Conservation (phyloP, 2,113 vertebrate genomes). For the Clarias gariepinus region DNA sequence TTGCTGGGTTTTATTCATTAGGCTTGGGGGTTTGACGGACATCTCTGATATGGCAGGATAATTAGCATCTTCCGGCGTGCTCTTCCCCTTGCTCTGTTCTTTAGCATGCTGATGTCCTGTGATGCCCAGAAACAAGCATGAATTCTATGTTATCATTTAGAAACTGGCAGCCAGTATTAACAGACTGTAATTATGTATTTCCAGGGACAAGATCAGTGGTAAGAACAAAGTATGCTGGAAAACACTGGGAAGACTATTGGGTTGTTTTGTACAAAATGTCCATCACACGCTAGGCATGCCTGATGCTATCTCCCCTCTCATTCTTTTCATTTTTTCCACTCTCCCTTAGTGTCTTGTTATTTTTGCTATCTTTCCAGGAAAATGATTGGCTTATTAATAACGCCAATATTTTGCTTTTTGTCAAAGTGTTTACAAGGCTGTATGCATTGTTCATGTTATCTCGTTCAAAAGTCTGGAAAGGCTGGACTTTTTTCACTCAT, state of each 20-base stretch:
- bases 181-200: constrained; percentile 75
- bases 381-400: constrained; percentile 71
- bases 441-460: constrained; percentile 44
- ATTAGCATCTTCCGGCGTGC: constrained; percentile 55
- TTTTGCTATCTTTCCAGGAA: constrained; percentile 60
- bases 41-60: constrained; percentile 59
- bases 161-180: constrained; percentile 59
- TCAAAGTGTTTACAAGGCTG: constrained; percentile 59
- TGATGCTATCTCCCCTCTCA: constrained; percentile 30
- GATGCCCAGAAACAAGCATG: constrained; percentile 67
- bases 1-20: constrained; percentile 56
- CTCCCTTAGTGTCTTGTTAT: constrained; percentile 67
- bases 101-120: constrained; percentile 67
- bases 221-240: constrained; percentile 74
- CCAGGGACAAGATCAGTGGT: constrained; percentile 66
- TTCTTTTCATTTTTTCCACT: constrained; percentile 38
- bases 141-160: constrained; percentile 67
- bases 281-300: constrained; percentile 53
- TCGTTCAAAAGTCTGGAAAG: constrained; percentile 27
- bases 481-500: constrained; percentile 41
- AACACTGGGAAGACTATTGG: constrained; percentile 64
- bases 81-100: constrained; percentile 50
- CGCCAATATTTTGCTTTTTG: constrained; percentile 56
- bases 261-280: constrained; percentile 66
- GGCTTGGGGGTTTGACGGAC: constrained; percentile 58